Evolutionary conservation across 2,113 vertebrate genomes (phyloP).

Genomic region (Zosterops japonicus): DNA sequence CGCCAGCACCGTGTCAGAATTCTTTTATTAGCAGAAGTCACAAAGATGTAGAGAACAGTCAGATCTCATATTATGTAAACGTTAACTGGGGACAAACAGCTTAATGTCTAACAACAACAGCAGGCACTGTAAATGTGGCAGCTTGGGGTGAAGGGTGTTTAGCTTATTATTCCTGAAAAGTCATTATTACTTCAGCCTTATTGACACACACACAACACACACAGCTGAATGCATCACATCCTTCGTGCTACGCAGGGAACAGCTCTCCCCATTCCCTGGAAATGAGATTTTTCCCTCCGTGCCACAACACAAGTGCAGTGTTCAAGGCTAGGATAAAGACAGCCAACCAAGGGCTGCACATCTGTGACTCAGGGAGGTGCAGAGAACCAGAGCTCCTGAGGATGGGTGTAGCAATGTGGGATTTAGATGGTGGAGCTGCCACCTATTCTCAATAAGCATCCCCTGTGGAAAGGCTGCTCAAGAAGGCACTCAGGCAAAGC

Average conservation of each 20-base stretch:
- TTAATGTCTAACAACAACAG: conserved; percentile 11
- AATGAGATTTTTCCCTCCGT: neutral
- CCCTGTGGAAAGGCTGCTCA: neutral
- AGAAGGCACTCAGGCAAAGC: neutral
- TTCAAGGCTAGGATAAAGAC: neutral
- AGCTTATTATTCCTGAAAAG: conserved; percentile 29
- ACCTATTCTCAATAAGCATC: neutral
- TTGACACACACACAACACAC: neutral
- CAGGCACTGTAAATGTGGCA: neutral
- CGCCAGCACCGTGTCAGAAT: conserved; percentile 2
- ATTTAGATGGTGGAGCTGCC: neutral
- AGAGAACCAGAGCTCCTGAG: neutral
- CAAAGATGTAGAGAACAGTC: conserved; percentile 29
- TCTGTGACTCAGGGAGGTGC: neutral
- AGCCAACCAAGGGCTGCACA: neutral
- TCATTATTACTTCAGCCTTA: conserved; percentile 42
- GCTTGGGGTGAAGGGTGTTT: conserved; percentile 8
- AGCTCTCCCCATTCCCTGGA: neutral
- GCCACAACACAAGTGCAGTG: fast-evolving
- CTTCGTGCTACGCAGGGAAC: neutral
- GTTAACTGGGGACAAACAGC: neutral
- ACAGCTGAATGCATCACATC: neutral
- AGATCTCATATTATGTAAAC: neutral
- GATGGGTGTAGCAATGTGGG: neutral
- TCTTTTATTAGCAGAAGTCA: conserved; percentile 12